phyloP scores from a whole-genome alignment of 2,888 invertebrate species.

The Andrena chrysosceles region DNA sequence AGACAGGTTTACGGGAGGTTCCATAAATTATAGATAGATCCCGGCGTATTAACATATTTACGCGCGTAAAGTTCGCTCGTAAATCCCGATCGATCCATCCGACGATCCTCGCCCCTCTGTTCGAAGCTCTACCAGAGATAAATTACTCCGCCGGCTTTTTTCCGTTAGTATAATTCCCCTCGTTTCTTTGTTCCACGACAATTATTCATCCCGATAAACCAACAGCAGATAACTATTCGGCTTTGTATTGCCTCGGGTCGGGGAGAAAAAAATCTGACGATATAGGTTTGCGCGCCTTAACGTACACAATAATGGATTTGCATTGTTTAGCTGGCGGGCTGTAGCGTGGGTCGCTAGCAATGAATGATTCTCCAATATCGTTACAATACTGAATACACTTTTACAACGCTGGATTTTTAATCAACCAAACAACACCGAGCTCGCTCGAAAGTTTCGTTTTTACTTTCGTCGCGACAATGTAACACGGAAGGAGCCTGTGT shows the following conservation, averaged over 20 bases:
- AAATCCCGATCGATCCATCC: slow-evolving; percentile 39
- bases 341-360: background rate
- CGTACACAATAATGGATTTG: slow-evolving; percentile 8
- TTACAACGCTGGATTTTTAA: background rate
- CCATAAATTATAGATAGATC: slow-evolving; percentile 17
- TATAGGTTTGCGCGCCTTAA: background rate
- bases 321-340: slow-evolving; percentile 30
- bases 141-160: slow-evolving; percentile 8
- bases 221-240: background rate
- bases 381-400: background rate
- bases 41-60: slow-evolving; percentile 16
- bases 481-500: too few relatives aligned
- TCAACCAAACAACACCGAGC: slow-evolving; percentile 11
- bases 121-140: background rate
- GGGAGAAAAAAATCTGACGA: background rate
- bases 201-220: slow-evolving; percentile 28
- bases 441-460: too few relatives aligned
- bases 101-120: background rate
- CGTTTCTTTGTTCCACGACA: slow-evolving; percentile 6
- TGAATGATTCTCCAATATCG: background rate
- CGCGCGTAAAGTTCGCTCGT: slow-evolving; percentile 12
- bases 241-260: background rate
- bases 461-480: too few relatives aligned
- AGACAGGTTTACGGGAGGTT: background rate
- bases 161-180: slow-evolving; percentile 2